These are phyloP conservation scores for Macropodus opercularis DNA, from an alignment of 2,797 vertebrate genomes.

Conservation along the genomic window DNA sequence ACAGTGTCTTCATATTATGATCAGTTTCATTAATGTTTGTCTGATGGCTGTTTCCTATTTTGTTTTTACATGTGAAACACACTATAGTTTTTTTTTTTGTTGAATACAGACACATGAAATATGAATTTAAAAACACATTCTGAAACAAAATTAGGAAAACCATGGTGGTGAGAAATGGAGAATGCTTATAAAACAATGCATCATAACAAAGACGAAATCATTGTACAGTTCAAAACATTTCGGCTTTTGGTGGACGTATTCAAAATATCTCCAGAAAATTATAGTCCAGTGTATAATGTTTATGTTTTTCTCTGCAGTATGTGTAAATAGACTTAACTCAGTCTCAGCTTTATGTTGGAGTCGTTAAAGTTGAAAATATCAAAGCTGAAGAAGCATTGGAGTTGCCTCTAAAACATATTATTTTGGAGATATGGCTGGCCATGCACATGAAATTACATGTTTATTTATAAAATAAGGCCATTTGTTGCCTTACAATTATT, in stretches of 20 bases:
- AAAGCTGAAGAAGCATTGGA: constrained; percentile 9
- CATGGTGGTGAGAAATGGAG: constrained; percentile 10
- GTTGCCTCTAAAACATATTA: constrained; percentile 20
- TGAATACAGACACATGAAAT: constrained; percentile 31
- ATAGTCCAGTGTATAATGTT: constrained; percentile 54
- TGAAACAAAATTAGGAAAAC: constrained; percentile 29
- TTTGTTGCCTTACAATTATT: constrained; percentile 54
- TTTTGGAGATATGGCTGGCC: constrained; percentile 59
- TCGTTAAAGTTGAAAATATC: constrained; percentile 7
- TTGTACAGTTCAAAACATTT: constrained; percentile 52
- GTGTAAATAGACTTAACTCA: constrained; percentile 23
- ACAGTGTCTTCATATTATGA: constrained; percentile 58
- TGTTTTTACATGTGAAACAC: constrained; percentile 49
- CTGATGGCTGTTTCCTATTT: constrained; percentile 66
- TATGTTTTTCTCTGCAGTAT: constrained; percentile 25
- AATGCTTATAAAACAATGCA: constrained; percentile 42
- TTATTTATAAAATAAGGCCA: no score
- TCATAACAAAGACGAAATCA: constrained; percentile 33
- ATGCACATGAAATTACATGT: constrained; percentile 48
- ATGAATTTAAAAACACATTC: constrained; percentile 29
- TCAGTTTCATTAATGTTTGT: constrained; percentile 45
- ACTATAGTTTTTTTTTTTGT: constrained; percentile 16
- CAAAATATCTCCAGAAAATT: constrained; percentile 40
- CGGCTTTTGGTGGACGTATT: no score
- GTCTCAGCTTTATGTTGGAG: constrained; percentile 31